A percentile compares a stretch with the other conserved stretches of the same genome.
Evolutionary conservation across 2,797 vertebrate genomes (phyloP).

Genomic region (Chloroceryle inda): DNA sequence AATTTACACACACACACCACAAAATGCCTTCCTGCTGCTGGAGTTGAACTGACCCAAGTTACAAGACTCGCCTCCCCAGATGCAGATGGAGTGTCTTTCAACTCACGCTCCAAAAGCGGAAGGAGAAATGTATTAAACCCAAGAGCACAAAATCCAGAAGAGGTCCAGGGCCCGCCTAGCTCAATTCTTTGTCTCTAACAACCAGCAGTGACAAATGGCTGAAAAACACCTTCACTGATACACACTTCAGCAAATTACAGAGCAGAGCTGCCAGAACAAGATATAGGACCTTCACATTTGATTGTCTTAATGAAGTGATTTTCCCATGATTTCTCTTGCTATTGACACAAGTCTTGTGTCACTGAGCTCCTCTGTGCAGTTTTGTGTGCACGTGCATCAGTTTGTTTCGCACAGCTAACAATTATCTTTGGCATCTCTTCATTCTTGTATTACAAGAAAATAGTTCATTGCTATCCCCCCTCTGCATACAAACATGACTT

Average conservation of each 20-base stretch:
- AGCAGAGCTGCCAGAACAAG: not conserved
- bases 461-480: not conserved
- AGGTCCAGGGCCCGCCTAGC: fast-evolving
- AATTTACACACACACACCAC: fast-evolving
- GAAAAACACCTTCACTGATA: not conserved
- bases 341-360: not conserved
- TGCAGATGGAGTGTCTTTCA: not conserved
- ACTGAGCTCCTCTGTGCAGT: not conserved
- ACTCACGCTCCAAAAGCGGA: fast-evolving
- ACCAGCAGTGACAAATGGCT: not conserved
- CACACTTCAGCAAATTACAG: not conserved
- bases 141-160: not conserved
- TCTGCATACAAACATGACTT: fast-evolving
- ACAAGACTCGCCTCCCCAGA: not conserved
- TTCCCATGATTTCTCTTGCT: not conserved
- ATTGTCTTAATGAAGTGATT: not conserved
- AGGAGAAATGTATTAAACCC: not conserved
- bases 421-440: not conserved
- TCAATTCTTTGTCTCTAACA: not conserved
- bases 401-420: not conserved
- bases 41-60: not conserved
- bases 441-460: not conserved
- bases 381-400: fast-evolving
- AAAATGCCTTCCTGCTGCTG: not conserved
- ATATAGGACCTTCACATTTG: fast-evolving